A percentile compares a stretch with the other conserved stretches of the same genome.
Conservation (phyloP, 2,113 vertebrate species). For the Erpornis zantholeuca region DNA sequence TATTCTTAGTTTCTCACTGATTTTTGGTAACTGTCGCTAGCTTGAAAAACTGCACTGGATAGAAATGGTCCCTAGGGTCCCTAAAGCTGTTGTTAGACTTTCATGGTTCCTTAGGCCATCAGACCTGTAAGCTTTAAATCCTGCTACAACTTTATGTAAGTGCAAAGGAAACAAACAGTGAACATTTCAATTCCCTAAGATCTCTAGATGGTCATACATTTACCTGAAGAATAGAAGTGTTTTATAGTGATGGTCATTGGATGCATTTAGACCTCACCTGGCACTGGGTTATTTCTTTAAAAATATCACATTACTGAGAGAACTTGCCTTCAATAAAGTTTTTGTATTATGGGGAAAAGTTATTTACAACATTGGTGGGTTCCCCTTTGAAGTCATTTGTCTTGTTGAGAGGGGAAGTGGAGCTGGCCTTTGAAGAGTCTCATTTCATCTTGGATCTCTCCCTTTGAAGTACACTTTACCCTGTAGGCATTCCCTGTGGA, state of each 20-base stretch:
- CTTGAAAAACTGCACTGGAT: background rate
- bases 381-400: conserved; percentile 66
- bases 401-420: conserved; percentile 57
- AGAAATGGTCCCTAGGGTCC: background rate
- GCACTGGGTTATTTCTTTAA: conserved; percentile 23
- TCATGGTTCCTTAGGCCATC: background rate
- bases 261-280: conserved; percentile 29
- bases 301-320: conserved; percentile 46
- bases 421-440: conserved; percentile 63
- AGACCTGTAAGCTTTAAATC: background rate
- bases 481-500: conserved; percentile 51
- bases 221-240: background rate
- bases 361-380: conserved; percentile 63
- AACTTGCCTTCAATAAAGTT: conserved; percentile 35
- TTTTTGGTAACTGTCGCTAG: background rate
- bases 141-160: background rate
- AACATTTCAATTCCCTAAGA: background rate
- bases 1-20: background rate
- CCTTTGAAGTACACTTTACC: conserved; percentile 64
- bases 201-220: background rate
- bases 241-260: background rate
- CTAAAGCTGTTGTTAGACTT: background rate
- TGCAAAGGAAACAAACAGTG: background rate
- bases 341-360: conserved; percentile 44
- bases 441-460: conserved; percentile 58